phyloP scores from a whole-genome alignment of 2,888 invertebrate species.

The Eupithecia abbreviata region DNA sequence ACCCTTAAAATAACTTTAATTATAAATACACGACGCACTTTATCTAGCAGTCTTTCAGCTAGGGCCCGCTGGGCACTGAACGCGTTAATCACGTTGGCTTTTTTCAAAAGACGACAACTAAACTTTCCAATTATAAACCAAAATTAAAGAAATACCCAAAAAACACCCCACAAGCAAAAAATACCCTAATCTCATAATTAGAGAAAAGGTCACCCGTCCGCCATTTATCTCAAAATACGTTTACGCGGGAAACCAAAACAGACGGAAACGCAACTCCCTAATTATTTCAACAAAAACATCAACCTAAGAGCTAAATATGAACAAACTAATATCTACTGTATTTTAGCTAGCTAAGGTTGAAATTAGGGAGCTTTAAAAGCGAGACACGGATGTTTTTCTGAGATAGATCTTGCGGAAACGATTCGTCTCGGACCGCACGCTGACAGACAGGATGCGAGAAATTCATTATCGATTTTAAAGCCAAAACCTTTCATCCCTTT shows the following conservation, averaged over 20 bases:
- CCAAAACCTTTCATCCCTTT: slow-evolving; percentile 53
- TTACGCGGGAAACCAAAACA: slow-evolving; percentile 76
- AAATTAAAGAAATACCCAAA: background rate
- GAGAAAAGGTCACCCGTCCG: slow-evolving; percentile 50
- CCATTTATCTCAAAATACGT: slow-evolving; percentile 62
- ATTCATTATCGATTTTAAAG: slow-evolving; percentile 78
- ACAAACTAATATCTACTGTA: slow-evolving; percentile 41
- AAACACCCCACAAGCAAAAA: slow-evolving; percentile 44
- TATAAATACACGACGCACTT: too few relatives aligned
- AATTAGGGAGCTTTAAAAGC: slow-evolving; percentile 24
- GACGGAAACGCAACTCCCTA: slow-evolving; percentile 72
- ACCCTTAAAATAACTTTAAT: too few relatives aligned
- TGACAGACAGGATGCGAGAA: slow-evolving; percentile 78
- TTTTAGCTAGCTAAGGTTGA: background rate
- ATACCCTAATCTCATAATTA: slow-evolving; percentile 39
- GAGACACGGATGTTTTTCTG: slow-evolving; percentile 24
- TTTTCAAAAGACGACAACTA: background rate
- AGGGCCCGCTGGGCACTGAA: background rate
- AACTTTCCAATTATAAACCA: slow-evolving; percentile 2
- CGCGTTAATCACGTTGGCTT: background rate
- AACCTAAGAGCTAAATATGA: slow-evolving; percentile 41
- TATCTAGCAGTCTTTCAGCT: too few relatives aligned
- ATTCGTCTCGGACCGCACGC: slow-evolving; percentile 80
- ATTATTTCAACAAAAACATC: slow-evolving; percentile 55
- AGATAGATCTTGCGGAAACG: slow-evolving; percentile 67